A percentile compares a stretch with the other conserved stretches of the same genome.
Conservation (phyloP, 2,888 invertebrate genomes). For the Platypus cylindrus region DNA sequence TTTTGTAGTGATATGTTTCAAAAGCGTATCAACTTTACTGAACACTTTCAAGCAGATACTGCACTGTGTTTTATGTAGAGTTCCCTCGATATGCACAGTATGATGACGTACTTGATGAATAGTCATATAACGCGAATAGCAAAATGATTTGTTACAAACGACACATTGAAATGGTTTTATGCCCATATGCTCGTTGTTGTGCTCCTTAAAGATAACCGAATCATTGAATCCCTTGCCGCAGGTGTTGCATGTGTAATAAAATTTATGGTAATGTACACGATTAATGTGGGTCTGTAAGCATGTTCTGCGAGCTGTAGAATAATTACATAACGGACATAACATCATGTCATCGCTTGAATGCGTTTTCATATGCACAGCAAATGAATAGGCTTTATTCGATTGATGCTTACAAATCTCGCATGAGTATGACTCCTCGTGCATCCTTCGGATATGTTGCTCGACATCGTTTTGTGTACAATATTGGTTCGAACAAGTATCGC, state of each 20-base stretch:
- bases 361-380: slow-evolving; percentile 25
- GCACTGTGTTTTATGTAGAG: slow-evolving; percentile 34
- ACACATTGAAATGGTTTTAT: slow-evolving; percentile 35
- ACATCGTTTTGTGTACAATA: slow-evolving; percentile 24
- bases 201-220: slow-evolving; percentile 35
- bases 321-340: slow-evolving; percentile 25
- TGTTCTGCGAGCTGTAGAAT: slow-evolving; percentile 21
- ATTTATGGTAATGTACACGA: slow-evolving; percentile 40
- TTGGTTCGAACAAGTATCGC: slow-evolving; percentile 25
- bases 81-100: slow-evolving; percentile 32
- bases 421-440: slow-evolving; percentile 28
- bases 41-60: slow-evolving; percentile 28
- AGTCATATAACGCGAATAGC: slow-evolving; percentile 26
- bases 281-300: slow-evolving; percentile 41
- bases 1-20: slow-evolving; percentile 36
- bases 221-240: slow-evolving; percentile 41
- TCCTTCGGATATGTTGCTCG: slow-evolving; percentile 22
- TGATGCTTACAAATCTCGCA: slow-evolving; percentile 26
- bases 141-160: slow-evolving; percentile 35
- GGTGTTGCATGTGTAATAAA: slow-evolving; percentile 35
- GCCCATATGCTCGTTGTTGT: slow-evolving; percentile 34
- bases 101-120: slow-evolving; percentile 28
- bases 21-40: slow-evolving; percentile 29
- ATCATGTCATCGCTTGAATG: slow-evolving; percentile 23
- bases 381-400: slow-evolving; percentile 27